These are phyloP conservation scores for Donacobius atricapilla DNA, from an alignment of 2,113 vertebrate genomes.

Conservation along the genomic window DNA sequence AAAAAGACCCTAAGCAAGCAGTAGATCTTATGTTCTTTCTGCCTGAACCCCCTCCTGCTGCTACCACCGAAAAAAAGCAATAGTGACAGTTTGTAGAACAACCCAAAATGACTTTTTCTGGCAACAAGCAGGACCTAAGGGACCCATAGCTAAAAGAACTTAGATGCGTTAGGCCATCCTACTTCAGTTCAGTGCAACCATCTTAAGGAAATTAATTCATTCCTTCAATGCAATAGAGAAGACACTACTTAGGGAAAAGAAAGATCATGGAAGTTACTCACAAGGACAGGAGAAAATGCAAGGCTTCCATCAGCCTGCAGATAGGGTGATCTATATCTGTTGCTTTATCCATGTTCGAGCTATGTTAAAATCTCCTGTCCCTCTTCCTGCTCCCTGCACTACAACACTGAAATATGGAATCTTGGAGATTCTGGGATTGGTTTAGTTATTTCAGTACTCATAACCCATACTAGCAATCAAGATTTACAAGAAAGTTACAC, in stretches of 20 bases:
- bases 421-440: background rate
- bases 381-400: background rate
- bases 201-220: background rate
- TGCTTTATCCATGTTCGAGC: background rate
- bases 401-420: background rate
- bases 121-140: background rate
- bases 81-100: background rate
- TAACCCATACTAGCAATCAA: background rate
- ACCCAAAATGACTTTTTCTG: background rate
- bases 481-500: background rate
- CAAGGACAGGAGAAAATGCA: background rate
- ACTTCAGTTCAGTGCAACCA: background rate
- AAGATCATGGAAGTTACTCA: background rate
- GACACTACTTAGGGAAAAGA: background rate
- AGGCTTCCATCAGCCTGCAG: background rate
- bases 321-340: background rate
- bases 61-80: background rate
- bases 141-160: background rate
- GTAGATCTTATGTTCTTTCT: background rate
- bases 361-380: background rate
- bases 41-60: fast-evolving
- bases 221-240: background rate
- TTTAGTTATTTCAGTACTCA: background rate
- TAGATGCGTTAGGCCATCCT: background rate
- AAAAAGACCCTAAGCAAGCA: background rate